Percentiles rank a stretch among this genome's conserved stretches.
Evolutionary conservation across 2,797 vertebrate genomes (phyloP).

Genomic region (Urosaurus nigricauda): DNA sequence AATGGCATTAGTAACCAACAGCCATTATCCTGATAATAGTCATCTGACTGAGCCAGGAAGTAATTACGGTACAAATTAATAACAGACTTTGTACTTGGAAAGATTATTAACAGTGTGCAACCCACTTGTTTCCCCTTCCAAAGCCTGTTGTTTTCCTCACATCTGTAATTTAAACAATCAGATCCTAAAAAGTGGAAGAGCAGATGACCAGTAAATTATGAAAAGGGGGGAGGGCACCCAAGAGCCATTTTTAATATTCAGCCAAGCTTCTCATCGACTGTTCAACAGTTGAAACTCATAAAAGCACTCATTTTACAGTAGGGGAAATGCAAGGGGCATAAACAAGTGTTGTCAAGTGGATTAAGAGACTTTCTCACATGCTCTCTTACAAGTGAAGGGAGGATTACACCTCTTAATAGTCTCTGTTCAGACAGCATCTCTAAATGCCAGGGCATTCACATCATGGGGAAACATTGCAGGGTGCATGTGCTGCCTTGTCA

Average conservation of each 20-base stretch:
- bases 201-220: no score
- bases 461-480: neutral
- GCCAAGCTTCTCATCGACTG: neutral
- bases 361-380: neutral
- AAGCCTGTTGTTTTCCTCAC: neutral
- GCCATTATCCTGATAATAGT: neutral
- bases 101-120: neutral
- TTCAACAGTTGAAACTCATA: conserved; percentile 13
- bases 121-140: neutral
- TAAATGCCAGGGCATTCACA: neutral
- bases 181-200: no score
- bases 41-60: rapidly evolving
- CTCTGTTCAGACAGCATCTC: neutral
- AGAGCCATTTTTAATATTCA: neutral
- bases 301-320: rapidly evolving
- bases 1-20: neutral
- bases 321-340: neutral
- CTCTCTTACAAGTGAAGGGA: neutral
- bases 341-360: neutral
- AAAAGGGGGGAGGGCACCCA: neutral
- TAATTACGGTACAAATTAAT: neutral
- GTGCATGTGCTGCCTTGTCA: neutral
- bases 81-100: neutral
- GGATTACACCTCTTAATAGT: neutral
- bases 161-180: neutral